Conservation (phyloP, 2,797 vertebrate genomes). For the Gastrophryne carolinensis region DNA sequence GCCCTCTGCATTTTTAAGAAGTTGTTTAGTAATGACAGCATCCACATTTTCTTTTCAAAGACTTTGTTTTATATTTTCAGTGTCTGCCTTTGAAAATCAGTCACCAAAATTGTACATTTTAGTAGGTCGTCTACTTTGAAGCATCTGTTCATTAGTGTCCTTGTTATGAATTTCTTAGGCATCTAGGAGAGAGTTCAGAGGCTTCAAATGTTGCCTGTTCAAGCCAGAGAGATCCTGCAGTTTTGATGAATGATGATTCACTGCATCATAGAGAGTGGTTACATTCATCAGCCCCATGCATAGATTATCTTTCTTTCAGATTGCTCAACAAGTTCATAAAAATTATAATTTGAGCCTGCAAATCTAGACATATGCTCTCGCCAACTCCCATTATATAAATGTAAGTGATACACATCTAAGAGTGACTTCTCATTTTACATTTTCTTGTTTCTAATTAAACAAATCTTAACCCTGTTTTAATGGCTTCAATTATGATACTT, state of each 20-base stretch:
- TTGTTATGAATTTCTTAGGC: background rate
- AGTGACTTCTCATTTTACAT: constrained; percentile 70
- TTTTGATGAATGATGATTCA: background rate
- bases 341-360: constrained; percentile 38
- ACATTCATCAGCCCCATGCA: constrained; percentile 5
- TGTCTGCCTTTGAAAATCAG: no score
- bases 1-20: no score
- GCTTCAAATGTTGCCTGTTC: background rate
- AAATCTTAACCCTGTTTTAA: constrained; percentile 81
- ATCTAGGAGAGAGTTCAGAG: background rate
- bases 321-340: constrained; percentile 36
- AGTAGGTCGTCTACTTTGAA: no score
- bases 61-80: no score
- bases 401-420: constrained; percentile 23
- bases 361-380: constrained; percentile 35
- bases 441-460: constrained; percentile 86
- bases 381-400: constrained; percentile 8
- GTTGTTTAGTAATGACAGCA: no score
- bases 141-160: background rate
- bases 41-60: no score
- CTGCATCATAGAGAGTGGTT: constrained; percentile 3
- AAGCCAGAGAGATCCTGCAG: background rate
- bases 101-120: no score
- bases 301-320: constrained; percentile 10
- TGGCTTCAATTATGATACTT: constrained; percentile 80